Conservation (phyloP, 2,113 vertebrate species). For the Gracilinanus agilis region DNA sequence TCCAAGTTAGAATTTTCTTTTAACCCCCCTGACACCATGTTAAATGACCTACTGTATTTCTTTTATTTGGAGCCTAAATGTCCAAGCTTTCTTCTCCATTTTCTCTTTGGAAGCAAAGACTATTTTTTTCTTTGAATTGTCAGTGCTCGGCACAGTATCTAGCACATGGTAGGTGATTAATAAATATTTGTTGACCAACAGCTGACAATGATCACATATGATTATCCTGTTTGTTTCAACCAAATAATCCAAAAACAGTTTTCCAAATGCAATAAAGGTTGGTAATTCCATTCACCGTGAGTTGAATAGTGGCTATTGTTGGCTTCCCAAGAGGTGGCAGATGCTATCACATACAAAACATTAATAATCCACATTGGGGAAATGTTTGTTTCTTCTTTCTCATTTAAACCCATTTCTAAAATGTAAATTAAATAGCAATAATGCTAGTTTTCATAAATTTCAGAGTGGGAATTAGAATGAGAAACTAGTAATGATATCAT, state of each 20-base stretch:
- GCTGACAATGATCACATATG: neutral
- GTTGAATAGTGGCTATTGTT: conserved; percentile 18
- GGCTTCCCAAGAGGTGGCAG: neutral
- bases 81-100: neutral
- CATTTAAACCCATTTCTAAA: neutral
- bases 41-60: neutral
- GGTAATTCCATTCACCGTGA: neutral
- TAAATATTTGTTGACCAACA: neutral
- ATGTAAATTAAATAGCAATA: conserved; percentile 31
- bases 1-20: neutral
- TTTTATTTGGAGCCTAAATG: neutral
- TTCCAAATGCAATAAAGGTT: neutral
- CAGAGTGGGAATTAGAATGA: neutral
- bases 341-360: neutral
- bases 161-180: neutral
- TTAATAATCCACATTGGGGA: neutral
- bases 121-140: neutral
- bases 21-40: neutral
- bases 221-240: neutral
- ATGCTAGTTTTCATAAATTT: neutral
- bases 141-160: neutral
- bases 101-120: neutral
- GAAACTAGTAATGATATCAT: neutral
- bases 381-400: neutral
- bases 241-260: neutral